Evolutionary conservation across 53 echinoderm and acorn worm genomes (phyloP).

Genomic region (Mesocentrotus franciscanus): DNA sequence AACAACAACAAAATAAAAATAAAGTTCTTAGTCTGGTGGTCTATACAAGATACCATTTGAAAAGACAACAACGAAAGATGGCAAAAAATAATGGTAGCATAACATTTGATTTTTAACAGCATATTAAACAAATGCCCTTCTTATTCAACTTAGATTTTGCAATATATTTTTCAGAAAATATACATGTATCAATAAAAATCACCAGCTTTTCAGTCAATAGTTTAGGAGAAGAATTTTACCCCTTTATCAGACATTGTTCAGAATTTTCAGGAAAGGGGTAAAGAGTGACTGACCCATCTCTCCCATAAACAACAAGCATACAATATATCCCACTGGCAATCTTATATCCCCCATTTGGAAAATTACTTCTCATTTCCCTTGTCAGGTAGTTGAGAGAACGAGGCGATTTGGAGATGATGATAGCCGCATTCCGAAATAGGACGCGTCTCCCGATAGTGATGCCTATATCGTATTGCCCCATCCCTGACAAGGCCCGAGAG

Average conservation of each 20-base stretch:
- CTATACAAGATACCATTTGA: too few relatives aligned
- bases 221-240: background rate
- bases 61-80: too few relatives aligned
- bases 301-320: background rate
- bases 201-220: background rate
- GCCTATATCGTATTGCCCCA: constrained; percentile 41
- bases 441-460: constrained; percentile 33
- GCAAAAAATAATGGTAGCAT: too few relatives aligned
- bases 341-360: constrained; percentile 55
- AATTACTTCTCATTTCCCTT: constrained; percentile 65
- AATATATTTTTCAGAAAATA: background rate
- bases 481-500: constrained; percentile 22
- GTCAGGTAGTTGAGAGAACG: constrained; percentile 38
- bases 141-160: background rate
- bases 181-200: background rate
- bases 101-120: background rate
- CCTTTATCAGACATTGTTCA: background rate
- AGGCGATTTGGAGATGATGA: constrained; percentile 55
- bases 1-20: background rate
- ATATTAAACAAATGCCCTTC: background rate
- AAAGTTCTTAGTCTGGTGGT: too few relatives aligned
- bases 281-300: constrained; percentile 26
- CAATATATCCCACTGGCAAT: constrained; percentile 38
- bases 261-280: background rate
- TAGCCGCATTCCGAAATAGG: constrained; percentile 42